Conservation (phyloP, 2,888 invertebrate species). For the Autographa pulchrina region DNA sequence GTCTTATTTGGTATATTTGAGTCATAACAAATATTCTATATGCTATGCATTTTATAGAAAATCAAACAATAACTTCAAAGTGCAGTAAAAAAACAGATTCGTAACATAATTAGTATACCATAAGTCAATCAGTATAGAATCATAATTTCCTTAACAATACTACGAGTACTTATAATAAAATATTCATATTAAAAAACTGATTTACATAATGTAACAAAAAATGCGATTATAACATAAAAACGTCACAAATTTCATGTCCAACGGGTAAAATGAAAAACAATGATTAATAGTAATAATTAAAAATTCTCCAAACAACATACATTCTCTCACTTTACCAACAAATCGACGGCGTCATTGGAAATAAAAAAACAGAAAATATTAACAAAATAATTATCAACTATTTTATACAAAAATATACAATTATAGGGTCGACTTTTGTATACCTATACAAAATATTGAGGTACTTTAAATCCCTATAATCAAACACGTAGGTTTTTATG, state of each 20-base stretch:
- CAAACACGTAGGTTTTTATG: too few species aligned
- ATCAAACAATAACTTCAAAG: too few species aligned
- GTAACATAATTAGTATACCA: too few species aligned
- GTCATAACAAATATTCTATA: too few species aligned
- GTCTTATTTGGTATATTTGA: too few species aligned
- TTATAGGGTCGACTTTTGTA: too few species aligned
- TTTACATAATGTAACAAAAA: neutral
- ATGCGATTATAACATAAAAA: constrained; percentile 3
- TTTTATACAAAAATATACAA: neutral
- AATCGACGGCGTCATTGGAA: constrained; percentile 22
- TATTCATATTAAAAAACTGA: neutral
- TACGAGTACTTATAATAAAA: constrained; percentile 9
- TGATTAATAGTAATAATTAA: constrained; percentile 11
- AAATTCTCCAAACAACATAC: constrained; percentile 36
- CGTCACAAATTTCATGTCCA: constrained; percentile 18
- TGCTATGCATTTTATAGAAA: too few species aligned
- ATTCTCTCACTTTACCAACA: constrained; percentile 49
- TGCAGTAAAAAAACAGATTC: too few species aligned
- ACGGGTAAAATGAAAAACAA: constrained; percentile 12
- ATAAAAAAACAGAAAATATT: neutral
- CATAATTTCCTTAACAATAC: constrained; percentile 2
- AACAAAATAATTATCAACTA: neutral
- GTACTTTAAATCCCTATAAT: too few species aligned
- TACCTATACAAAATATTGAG: too few species aligned
- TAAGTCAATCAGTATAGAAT: neutral